phyloP scores from a whole-genome alignment of 2,113 vertebrate genomes.

The Pseudorectes ferrugineus region DNA sequence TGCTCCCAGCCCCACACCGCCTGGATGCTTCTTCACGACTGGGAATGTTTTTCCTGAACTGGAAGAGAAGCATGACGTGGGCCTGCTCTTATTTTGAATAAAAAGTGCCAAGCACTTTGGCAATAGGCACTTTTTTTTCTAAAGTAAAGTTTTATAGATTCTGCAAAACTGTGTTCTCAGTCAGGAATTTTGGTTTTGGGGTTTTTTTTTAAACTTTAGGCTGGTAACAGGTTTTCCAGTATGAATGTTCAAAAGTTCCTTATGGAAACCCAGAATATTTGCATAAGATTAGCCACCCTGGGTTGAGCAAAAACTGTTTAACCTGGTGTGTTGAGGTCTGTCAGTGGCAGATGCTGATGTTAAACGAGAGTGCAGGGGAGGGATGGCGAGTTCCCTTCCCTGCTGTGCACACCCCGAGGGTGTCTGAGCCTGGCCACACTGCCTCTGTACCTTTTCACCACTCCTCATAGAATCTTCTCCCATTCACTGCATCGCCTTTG shows the following conservation, averaged over 20 bases:
- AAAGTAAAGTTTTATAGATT: background rate
- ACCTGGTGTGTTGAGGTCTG: background rate
- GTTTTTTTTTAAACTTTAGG: background rate
- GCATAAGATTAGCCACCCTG: background rate
- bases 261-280: background rate
- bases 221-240: background rate
- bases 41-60: background rate
- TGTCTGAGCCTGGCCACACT: background rate
- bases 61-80: background rate
- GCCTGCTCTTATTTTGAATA: background rate
- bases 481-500: background rate
- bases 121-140: background rate
- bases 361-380: background rate
- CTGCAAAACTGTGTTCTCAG: background rate
- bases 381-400: background rate
- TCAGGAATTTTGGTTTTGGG: background rate
- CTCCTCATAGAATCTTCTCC: background rate
- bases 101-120: background rate
- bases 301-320: background rate
- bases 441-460: background rate
- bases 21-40: fast-evolving
- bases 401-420: background rate
- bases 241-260: background rate
- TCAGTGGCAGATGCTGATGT: background rate
- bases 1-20: fast-evolving